These are phyloP conservation scores for Uloborus diversus DNA, from an alignment of 1,140 invertebrate species.

Conservation along the genomic window DNA sequence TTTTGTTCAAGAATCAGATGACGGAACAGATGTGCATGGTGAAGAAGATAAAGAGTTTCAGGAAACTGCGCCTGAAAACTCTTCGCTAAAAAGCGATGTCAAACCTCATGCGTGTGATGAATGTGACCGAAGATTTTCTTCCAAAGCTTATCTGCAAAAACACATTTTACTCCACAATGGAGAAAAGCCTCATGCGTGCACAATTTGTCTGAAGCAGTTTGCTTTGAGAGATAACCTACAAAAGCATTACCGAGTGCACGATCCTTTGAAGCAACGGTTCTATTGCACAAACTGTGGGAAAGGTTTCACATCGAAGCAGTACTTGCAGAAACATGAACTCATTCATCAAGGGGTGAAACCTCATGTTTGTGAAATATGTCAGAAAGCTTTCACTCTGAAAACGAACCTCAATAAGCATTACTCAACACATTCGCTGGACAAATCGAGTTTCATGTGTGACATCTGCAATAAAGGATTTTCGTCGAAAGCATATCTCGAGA, in stretches of 20 bases:
- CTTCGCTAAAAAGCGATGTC: neutral
- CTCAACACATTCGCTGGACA: conserved; percentile 3
- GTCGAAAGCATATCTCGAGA: conserved; percentile 26
- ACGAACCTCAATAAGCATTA: conserved; percentile 28
- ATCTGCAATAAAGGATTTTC: conserved; percentile 22
- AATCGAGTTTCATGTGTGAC: conserved; percentile 2
- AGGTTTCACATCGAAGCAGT: conserved; percentile 20
- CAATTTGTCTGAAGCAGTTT: conserved; percentile 15
- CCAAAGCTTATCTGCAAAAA: conserved; percentile 20
- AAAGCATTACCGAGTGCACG: conserved; percentile 17
- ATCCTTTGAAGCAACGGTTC: conserved; percentile 2
- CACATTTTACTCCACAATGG: conserved; percentile 24
- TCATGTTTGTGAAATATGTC: conserved; percentile 13
- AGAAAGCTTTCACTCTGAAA: conserved; percentile 30
- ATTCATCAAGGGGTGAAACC: conserved; percentile 22
- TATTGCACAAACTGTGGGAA: conserved; percentile 26
- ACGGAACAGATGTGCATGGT: neutral
- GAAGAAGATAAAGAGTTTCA: neutral
- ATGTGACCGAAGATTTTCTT: conserved; percentile 12
- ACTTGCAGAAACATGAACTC: conserved; percentile 19
- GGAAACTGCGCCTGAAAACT: neutral
- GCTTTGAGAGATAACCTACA: conserved; percentile 10
- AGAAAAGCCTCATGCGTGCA: conserved; percentile 11
- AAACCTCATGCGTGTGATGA: conserved; percentile 6
- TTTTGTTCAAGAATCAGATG: too few relatives aligned